phyloP scores from a whole-genome alignment of 2,113 vertebrate species.

The Okapia johnstoni region DNA sequence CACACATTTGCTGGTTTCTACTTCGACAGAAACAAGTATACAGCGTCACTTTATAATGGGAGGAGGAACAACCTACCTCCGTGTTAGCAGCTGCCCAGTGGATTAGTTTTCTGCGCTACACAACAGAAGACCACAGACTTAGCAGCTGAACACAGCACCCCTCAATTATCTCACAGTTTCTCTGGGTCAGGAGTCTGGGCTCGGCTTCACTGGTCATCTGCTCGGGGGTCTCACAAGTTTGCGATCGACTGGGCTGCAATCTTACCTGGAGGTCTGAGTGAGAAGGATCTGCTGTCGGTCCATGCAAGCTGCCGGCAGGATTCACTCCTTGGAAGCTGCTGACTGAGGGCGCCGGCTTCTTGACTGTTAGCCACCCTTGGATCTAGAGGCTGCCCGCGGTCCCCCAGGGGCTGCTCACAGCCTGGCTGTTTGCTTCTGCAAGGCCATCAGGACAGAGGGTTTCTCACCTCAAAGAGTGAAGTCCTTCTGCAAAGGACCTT shows the following conservation, averaged over 20 bases:
- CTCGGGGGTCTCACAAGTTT: background rate
- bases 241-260: accelerated
- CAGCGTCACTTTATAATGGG: background rate
- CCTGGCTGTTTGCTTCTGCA: background rate
- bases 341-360: background rate
- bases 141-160: background rate
- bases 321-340: background rate
- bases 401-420: background rate
- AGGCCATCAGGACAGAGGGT: background rate
- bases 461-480: background rate
- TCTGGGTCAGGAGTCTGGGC: background rate
- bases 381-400: background rate
- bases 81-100: accelerated
- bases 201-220: background rate
- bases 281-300: background rate
- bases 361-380: background rate
- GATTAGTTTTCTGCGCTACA: background rate
- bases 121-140: background rate
- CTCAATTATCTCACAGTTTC: background rate
- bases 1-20: background rate
- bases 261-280: background rate
- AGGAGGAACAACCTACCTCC: background rate
- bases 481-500: background rate
- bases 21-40: background rate
- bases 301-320: background rate